phyloP scores from a whole-genome alignment of 2,888 invertebrate genomes.

The Boloria selene region DNA sequence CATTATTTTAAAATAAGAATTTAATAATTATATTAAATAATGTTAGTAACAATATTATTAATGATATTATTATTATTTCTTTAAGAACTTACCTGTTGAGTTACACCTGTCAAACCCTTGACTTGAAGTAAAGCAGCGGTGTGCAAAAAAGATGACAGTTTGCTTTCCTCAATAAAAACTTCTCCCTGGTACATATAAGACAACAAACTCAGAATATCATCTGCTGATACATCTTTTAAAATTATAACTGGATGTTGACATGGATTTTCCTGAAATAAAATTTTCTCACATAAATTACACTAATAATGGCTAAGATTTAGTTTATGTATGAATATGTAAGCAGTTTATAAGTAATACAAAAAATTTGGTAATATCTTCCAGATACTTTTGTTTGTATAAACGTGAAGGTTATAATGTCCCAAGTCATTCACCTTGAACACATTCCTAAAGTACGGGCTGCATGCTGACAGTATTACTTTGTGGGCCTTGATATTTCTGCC shows the following conservation, averaged over 20 bases:
- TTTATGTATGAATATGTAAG: too few relatives aligned
- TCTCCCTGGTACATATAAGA: constrained; percentile 89
- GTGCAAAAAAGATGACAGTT: constrained; percentile 84
- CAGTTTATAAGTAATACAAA: background rate
- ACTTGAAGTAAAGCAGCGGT: constrained; percentile 86
- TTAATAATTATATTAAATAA: background rate
- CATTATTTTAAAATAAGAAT: background rate
- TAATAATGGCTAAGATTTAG: too few relatives aligned
- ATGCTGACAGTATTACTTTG: constrained; percentile 88
- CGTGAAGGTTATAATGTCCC: constrained; percentile 76
- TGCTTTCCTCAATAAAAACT: constrained; percentile 86
- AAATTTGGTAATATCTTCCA: constrained; percentile 27
- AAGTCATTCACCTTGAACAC: constrained; percentile 86
- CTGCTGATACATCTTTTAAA: constrained; percentile 85
- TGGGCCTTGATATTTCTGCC: constrained; percentile 88
- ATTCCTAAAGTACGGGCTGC: constrained; percentile 88
- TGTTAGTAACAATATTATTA: too few relatives aligned
- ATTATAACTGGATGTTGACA: constrained; percentile 89
- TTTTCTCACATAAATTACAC: constrained; percentile 1
- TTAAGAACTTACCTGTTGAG: constrained; percentile 64
- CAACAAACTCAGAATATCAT: constrained; percentile 85
- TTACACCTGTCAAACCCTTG: constrained; percentile 84
- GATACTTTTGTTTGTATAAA: constrained; percentile 46
- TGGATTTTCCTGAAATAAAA: constrained; percentile 84
- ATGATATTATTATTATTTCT: too few relatives aligned